phyloP scores from a whole-genome alignment of 2,113 vertebrate species.

The Syngnathoides biaculeatus region DNA sequence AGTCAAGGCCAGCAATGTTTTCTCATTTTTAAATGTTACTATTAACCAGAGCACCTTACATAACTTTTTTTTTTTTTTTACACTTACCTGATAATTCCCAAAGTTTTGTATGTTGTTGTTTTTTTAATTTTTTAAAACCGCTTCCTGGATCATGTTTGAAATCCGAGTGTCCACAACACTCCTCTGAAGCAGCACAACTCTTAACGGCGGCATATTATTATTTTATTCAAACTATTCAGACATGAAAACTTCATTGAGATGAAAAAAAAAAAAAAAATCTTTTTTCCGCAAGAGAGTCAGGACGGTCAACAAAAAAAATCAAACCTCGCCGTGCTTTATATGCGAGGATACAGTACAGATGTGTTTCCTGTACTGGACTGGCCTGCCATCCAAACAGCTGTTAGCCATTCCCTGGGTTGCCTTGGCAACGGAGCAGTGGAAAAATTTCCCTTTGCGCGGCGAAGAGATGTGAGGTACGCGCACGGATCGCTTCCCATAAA shows the following conservation, averaged over 20 bases:
- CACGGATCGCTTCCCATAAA: background rate
- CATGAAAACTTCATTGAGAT: too few relatives aligned
- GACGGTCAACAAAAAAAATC: background rate
- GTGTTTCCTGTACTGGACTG: constrained; percentile 41
- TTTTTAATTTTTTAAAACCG: background rate
- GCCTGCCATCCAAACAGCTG: constrained; percentile 58
- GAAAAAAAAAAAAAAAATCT: too few relatives aligned
- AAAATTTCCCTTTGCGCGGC: constrained; percentile 56
- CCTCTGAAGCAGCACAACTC: too few relatives aligned
- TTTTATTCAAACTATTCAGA: too few relatives aligned
- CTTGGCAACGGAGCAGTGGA: constrained; percentile 61
- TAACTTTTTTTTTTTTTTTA: too few relatives aligned
- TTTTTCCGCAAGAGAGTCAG: too few relatives aligned
- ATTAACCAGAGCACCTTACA: too few relatives aligned
- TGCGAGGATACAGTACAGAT: constrained; percentile 38
- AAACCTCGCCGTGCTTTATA: constrained; percentile 6
- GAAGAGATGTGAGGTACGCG: constrained; percentile 19
- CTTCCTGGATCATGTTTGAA: background rate
- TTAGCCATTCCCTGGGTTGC: constrained; percentile 60
- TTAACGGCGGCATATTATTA: too few relatives aligned
- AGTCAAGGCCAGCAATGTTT: too few relatives aligned
- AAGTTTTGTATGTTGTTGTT: too few relatives aligned
- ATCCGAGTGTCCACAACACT: background rate
- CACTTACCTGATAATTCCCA: too few relatives aligned
- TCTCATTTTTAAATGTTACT: too few relatives aligned